Evolutionary conservation across 2,888 invertebrate species (phyloP).

Genomic region (Nudaria mundana): DNA sequence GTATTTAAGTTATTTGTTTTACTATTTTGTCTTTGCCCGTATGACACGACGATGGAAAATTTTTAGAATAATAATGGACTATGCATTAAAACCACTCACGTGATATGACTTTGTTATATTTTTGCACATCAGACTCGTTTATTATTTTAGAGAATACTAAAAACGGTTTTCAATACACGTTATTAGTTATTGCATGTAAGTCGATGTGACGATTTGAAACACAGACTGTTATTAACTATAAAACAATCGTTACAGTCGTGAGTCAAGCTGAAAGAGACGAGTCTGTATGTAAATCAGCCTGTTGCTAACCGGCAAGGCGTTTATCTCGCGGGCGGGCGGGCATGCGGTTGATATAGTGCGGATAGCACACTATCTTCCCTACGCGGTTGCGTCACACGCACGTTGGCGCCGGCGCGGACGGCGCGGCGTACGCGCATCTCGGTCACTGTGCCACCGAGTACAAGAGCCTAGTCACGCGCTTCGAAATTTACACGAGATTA

Average conservation of each 20-base stretch:
- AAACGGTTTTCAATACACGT: no score
- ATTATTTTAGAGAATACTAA: no score
- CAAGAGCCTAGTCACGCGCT: constrained; percentile 50
- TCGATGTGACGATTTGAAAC: constrained; percentile 17
- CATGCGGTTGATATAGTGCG: constrained; percentile 21
- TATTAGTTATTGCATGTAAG: constrained; percentile 14
- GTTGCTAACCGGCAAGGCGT: constrained; percentile 25
- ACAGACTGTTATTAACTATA: constrained; percentile 11
- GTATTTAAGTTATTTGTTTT: no score
- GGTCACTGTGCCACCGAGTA: constrained; percentile 60
- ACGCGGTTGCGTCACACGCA: constrained; percentile 38
- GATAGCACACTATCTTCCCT: constrained; percentile 34
- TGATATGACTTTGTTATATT: no score
- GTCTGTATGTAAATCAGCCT: constrained; percentile 15
- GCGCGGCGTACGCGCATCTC: constrained; percentile 44
- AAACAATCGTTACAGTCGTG: constrained; percentile 11
- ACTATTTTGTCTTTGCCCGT: no score
- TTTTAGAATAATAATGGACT: no score
- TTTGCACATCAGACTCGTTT: no score
- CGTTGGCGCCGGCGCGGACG: constrained; percentile 43
- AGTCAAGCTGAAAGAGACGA: constrained; percentile 17
- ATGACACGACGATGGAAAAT: no score
- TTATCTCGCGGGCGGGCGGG: constrained; percentile 18
- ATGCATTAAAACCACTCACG: no score
- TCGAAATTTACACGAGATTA: constrained; percentile 29